These are phyloP conservation scores for Herpailurus yagouaroundi DNA, from an alignment of 2,113 vertebrate species.

Conservation along the genomic window DNA sequence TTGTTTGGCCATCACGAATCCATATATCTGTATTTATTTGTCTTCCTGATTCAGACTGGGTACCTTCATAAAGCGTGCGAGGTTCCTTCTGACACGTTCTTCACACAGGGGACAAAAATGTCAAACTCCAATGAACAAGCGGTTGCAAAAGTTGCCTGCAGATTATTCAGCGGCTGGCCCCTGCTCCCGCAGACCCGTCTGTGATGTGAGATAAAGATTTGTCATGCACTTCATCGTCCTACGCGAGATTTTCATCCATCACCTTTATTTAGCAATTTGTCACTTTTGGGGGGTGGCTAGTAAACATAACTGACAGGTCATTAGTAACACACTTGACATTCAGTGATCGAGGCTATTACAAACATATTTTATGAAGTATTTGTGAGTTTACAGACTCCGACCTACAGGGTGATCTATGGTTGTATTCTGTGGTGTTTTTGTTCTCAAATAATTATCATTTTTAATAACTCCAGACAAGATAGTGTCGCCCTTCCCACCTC, in stretches of 20 bases:
- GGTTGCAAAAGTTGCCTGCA: not conserved
- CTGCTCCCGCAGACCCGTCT: not conserved
- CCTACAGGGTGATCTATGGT: rapidly evolving
- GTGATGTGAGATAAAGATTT: too few species aligned
- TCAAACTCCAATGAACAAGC: not conserved
- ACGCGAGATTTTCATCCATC: not conserved
- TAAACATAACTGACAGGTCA: not conserved
- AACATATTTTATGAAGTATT: too few species aligned
- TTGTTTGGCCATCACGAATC: not conserved
- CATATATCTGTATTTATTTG: not conserved
- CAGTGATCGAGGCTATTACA: not conserved
- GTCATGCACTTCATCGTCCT: not conserved
- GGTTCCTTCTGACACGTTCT: not conserved
- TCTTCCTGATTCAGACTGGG: not conserved
- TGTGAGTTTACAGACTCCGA: not conserved
- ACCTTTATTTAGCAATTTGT: not conserved
- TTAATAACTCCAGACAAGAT: not conserved
- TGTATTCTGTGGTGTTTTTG: not conserved
- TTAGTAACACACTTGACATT: not conserved
- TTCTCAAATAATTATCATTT: not conserved
- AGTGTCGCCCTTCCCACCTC: too few species aligned
- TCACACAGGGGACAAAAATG: not conserved
- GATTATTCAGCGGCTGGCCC: not conserved
- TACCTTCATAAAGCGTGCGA: not conserved
- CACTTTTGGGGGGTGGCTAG: too few species aligned